Conservation (phyloP, 2,797 vertebrate genomes). For the Rhinella marina region DNA sequence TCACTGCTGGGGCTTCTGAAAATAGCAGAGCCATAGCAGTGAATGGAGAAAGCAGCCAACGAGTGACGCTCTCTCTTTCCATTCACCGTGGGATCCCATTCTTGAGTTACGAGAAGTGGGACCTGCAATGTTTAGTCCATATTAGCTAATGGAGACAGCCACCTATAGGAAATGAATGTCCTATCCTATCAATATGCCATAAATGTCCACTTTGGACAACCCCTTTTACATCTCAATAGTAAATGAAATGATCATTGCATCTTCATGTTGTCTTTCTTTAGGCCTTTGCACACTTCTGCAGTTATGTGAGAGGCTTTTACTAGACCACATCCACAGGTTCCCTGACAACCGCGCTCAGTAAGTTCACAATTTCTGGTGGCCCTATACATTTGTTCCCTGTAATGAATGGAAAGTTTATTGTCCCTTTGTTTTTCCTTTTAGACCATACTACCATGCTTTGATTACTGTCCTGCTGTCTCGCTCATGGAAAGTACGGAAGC, state of each 20-base stretch:
- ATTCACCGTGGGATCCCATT: no score
- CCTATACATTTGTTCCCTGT: not conserved
- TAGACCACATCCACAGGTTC: conserved; percentile 88
- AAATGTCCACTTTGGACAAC: no score
- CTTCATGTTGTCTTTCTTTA: conserved; percentile 65
- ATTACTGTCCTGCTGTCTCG: conserved; percentile 84
- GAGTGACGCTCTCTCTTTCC: no score
- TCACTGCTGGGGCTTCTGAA: no score
- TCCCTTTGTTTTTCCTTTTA: conserved; percentile 64
- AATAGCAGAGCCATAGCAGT: no score
- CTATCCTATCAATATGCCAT: no score
- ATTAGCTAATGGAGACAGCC: no score
- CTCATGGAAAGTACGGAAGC: conserved; percentile 87
- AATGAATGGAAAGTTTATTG: not conserved
- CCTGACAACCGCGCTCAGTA: conserved; percentile 89
- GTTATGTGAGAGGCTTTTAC: conserved; percentile 89
- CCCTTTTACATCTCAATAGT: not conserved
- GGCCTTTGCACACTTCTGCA: conserved; percentile 88
- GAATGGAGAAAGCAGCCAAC: no score
- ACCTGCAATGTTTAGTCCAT: no score
- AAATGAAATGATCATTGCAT: not conserved
- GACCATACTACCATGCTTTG: conserved; percentile 88
- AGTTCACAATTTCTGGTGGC: conserved; percentile 65
- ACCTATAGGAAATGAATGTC: no score
- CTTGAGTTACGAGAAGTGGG: no score